Percentiles rank a stretch among this genome's conserved stretches.
phyloP scores from a whole-genome alignment of 2,797 vertebrate species.

The Odontamblyopus lacepedii region DNA sequence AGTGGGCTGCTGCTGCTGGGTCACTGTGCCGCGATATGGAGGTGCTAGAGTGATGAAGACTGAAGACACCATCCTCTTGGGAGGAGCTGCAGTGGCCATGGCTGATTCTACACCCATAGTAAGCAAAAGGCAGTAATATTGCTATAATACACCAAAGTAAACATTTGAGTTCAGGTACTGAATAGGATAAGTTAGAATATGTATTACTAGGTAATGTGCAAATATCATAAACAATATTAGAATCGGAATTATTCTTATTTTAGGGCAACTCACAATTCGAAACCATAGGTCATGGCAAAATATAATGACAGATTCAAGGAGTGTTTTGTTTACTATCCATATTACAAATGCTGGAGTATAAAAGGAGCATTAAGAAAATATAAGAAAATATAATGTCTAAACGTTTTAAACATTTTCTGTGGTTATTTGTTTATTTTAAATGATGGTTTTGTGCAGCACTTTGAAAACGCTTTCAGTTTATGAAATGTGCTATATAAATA shows the following conservation, averaged over 20 bases:
- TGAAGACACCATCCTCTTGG: slow-evolving; percentile 88
- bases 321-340: background rate
- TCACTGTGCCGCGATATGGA: slow-evolving; percentile 76
- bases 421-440: too few relatives aligned
- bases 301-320: too few relatives aligned
- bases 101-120: slow-evolving; percentile 32
- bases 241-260: background rate
- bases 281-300: background rate
- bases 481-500: too few relatives aligned
- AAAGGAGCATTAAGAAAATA: background rate
- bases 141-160: background rate
- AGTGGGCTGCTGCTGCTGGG: slow-evolving; percentile 60
- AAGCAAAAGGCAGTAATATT: background rate
- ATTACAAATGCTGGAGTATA: background rate
- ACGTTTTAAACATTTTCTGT: too few relatives aligned
- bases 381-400: background rate
- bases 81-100: slow-evolving; percentile 75
- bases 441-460: too few relatives aligned
- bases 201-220: background rate
- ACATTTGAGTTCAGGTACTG: background rate
- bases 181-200: background rate
- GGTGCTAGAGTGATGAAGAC: slow-evolving; percentile 89
- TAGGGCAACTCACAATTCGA: background rate
- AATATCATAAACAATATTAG: background rate
- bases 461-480: too few relatives aligned